phyloP scores from a whole-genome alignment of 2,797 vertebrate genomes.

The Crypturellus tataupa region DNA sequence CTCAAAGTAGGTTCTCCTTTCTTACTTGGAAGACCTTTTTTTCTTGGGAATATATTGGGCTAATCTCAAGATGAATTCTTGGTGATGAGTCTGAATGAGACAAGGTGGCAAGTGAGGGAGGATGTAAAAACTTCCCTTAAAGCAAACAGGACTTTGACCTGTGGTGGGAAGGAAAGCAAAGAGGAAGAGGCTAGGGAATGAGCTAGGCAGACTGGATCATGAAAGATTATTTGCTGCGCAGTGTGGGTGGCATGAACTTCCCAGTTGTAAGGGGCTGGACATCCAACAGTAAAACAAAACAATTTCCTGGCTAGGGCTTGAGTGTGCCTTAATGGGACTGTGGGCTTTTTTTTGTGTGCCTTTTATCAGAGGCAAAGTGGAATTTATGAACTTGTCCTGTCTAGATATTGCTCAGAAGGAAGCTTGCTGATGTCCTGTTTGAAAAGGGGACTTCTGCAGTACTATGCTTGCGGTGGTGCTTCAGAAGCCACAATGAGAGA shows the following conservation, averaged over 20 bases:
- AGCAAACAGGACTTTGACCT: not conserved
- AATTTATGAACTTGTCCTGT: not conserved
- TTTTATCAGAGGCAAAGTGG: not conserved
- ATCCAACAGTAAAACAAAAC: not conserved
- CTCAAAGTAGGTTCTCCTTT: not conserved
- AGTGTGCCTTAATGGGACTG: not conserved
- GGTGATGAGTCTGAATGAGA: not conserved
- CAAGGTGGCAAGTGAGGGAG: not conserved
- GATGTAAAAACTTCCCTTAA: not conserved
- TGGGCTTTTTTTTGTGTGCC: not conserved
- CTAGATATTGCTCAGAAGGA: not conserved
- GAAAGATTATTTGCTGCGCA: not conserved
- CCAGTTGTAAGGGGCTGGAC: not conserved
- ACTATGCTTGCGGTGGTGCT: not conserved
- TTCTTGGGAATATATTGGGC: fast-evolving
- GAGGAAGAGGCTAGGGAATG: not conserved
- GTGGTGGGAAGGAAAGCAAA: not conserved
- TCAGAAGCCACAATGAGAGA: not conserved
- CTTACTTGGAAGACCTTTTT: not conserved
- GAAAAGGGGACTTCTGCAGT: not conserved
- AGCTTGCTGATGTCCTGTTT: not conserved
- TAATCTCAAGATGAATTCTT: not conserved
- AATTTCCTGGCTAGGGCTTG: not conserved
- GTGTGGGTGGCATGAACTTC: not conserved
- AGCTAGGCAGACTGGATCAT: not conserved